Conservation (phyloP, 1,140 invertebrate species). For the Carposina sasakii region DNA sequence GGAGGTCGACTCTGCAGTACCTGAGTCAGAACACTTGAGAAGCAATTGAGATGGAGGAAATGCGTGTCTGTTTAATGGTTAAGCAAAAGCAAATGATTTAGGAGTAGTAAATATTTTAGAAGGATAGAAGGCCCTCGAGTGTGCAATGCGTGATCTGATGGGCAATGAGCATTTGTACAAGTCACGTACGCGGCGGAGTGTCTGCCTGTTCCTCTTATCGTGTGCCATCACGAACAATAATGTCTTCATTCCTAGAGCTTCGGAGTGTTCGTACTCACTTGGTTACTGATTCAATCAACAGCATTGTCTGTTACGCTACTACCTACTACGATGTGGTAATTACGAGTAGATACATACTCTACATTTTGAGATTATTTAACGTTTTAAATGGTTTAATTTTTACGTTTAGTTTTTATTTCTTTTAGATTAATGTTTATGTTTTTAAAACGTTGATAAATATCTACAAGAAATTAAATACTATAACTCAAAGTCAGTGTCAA, state of each 20-base stretch:
- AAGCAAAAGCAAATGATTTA: background rate
- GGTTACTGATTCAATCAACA: too few relatives aligned
- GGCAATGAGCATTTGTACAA: conserved; percentile 27
- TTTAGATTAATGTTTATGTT: too few relatives aligned
- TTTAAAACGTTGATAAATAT: too few relatives aligned
- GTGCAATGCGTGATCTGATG: conserved; percentile 48
- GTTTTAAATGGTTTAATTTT: too few relatives aligned
- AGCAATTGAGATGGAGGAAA: conserved; percentile 55
- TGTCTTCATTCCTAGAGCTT: conserved; percentile 11
- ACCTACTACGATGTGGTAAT: too few relatives aligned
- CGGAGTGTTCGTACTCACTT: too few relatives aligned
- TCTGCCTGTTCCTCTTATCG: conserved; percentile 33
- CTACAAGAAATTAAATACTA: too few relatives aligned
- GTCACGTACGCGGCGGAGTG: conserved; percentile 42
- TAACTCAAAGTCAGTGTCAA: too few relatives aligned
- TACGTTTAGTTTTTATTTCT: too few relatives aligned
- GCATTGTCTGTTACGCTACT: too few relatives aligned
- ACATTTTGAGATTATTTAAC: too few relatives aligned
- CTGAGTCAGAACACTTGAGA: conserved; percentile 62
- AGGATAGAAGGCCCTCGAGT: conserved; percentile 30
- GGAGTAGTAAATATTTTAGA: conserved; percentile 35
- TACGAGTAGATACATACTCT: too few relatives aligned
- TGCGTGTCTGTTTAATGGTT: conserved; percentile 26
- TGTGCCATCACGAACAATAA: conserved; percentile 15
- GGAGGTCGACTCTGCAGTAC: conserved; percentile 58